Percentiles rank a stretch among this genome's conserved stretches.
phyloP scores from a whole-genome alignment of 2,113 vertebrate species.

The Misgurnus anguillicaudatus region DNA sequence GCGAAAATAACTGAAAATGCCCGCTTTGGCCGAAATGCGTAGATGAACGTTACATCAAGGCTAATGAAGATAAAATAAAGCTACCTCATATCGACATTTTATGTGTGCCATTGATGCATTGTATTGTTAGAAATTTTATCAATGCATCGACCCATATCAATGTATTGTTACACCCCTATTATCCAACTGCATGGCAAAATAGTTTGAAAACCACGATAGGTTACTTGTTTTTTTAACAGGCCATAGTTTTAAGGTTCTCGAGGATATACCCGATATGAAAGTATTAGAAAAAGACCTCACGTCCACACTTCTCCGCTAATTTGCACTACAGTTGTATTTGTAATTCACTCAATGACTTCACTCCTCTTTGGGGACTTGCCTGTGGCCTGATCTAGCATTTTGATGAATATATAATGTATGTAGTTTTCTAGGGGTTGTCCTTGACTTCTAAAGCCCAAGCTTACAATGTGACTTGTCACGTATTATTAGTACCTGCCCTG shows the following conservation, averaged over 20 bases:
- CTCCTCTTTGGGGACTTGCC: conserved; percentile 28
- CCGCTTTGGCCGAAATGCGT: too few species aligned
- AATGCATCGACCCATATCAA: too few species aligned
- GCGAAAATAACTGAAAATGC: too few species aligned
- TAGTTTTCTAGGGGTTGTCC: conserved; percentile 31
- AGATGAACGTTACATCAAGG: too few species aligned
- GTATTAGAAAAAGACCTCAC: conserved; percentile 31
- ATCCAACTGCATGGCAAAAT: too few species aligned
- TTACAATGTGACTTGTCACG: conserved; percentile 15
- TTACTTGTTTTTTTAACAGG: too few species aligned
- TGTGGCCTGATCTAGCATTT: conserved; percentile 40
- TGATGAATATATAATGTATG: conserved; percentile 34
- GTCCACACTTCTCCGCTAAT: conserved; percentile 29
- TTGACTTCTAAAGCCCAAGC: conserved; percentile 21
- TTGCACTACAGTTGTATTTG: conserved; percentile 44
- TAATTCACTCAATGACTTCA: conserved; percentile 30
- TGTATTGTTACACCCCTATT: too few species aligned
- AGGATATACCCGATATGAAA: neutral
- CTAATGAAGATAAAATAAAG: too few species aligned
- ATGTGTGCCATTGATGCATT: too few species aligned
- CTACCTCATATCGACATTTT: too few species aligned
- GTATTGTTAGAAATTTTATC: too few species aligned
- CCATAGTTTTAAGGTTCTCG: neutral
- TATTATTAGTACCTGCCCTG: conserved; percentile 5
- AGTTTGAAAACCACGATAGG: too few species aligned